Evolutionary conservation across 2,113 vertebrate genomes (phyloP).

Genomic region (Gasterosteus aculeatus): DNA sequence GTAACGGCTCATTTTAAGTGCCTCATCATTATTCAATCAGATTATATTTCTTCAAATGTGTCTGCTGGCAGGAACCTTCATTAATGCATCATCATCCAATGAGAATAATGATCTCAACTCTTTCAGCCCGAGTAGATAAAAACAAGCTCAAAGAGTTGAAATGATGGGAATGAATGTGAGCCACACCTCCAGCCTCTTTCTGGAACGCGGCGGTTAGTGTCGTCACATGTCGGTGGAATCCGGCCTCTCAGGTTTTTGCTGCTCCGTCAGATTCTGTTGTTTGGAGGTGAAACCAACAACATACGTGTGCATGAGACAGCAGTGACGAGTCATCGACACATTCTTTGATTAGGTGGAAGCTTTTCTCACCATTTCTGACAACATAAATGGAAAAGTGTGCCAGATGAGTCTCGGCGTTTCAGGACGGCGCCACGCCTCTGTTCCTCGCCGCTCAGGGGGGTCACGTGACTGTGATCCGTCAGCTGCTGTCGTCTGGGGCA

Average conservation of each 20-base stretch:
- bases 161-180: conserved; percentile 79
- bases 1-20: too few species aligned
- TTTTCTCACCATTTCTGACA: not conserved
- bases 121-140: too few species aligned
- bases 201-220: conserved; percentile 14
- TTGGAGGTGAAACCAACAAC: conserved; percentile 17
- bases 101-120: too few species aligned
- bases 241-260: conserved; percentile 55
- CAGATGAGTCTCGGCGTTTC: conserved; percentile 46
- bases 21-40: too few species aligned
- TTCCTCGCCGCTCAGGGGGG: conserved; percentile 95
- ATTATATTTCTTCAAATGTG: too few species aligned
- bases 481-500: conserved; percentile 90
- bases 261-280: conserved; percentile 58
- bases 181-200: not conserved
- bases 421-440: conserved; percentile 95
- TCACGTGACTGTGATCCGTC: conserved; percentile 90
- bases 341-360: not conserved
- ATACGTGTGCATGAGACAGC: not conserved
- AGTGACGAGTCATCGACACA: not conserved
- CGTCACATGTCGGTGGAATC: conserved; percentile 48
- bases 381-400: not conserved
- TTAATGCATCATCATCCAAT: too few species aligned
- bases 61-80: too few species aligned
- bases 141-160: too few species aligned